These are phyloP conservation scores for Eudemis profundana DNA, from an alignment of 2,888 invertebrate genomes.

Conservation along the genomic window DNA sequence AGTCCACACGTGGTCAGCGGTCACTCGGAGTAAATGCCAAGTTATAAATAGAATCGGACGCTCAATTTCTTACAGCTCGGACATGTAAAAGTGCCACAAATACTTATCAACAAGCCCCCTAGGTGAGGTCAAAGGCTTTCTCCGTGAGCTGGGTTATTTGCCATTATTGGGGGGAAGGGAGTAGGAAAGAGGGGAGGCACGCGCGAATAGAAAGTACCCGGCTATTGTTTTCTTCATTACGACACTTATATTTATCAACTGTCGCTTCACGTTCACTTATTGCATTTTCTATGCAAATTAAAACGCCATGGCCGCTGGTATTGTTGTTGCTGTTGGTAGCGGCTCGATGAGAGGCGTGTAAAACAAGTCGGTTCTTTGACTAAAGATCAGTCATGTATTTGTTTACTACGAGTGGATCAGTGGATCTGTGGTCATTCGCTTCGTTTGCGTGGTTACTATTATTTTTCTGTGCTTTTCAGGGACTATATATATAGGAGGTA, in stretches of 20 bases:
- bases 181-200: conserved; percentile 57
- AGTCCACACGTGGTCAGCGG: conserved; percentile 40
- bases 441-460: too few relatives aligned
- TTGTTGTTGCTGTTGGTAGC: conserved; percentile 48
- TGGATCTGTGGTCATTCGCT: too few relatives aligned
- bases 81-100: conserved; percentile 66
- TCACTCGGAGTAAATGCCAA: conserved; percentile 39
- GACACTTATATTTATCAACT: conserved; percentile 75
- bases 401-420: too few relatives aligned
- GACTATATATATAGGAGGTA: too few relatives aligned
- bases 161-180: conserved; percentile 50
- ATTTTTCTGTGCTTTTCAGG: too few relatives aligned
- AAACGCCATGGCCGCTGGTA: conserved; percentile 49
- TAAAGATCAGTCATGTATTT: neutral
- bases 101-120: conserved; percentile 67
- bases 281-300: conserved; percentile 74
- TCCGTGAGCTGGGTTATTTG: conserved; percentile 60
- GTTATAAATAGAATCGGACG: conserved; percentile 42
- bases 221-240: conserved; percentile 81
- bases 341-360: conserved; percentile 2
- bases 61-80: conserved; percentile 43
- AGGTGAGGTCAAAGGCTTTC: conserved; percentile 80
- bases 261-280: conserved; percentile 67
- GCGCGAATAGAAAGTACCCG: conserved; percentile 76
- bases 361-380: neutral